Evolutionary conservation across 2,797 vertebrate species (phyloP).

Genomic region (Harpagifer antarcticus): DNA sequence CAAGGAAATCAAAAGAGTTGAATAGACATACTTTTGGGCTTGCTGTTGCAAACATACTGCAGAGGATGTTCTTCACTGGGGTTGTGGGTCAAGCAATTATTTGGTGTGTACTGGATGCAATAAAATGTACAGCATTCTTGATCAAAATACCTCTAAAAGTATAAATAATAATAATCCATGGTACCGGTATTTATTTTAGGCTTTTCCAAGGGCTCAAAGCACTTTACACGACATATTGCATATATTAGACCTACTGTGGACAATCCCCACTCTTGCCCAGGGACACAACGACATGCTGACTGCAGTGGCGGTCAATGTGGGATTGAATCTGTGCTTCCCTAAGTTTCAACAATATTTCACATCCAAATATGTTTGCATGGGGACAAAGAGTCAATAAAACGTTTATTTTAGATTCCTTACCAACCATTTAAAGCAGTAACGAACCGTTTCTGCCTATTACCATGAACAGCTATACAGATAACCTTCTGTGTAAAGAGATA

Average conservation of each 20-base stretch:
- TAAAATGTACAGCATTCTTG: background rate
- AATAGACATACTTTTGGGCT: background rate
- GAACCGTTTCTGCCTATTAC: slow-evolving; percentile 34
- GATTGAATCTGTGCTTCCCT: too few relatives aligned
- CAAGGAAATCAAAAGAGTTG: slow-evolving; percentile 24
- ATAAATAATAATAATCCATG: too few relatives aligned
- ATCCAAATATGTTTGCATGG: too few relatives aligned
- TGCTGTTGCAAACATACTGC: background rate
- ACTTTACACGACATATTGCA: too few relatives aligned
- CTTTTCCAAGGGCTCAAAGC: too few relatives aligned
- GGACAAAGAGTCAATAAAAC: slow-evolving; percentile 7
- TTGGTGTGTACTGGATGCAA: background rate
- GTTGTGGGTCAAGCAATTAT: slow-evolving; percentile 1
- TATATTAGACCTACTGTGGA: too few relatives aligned
- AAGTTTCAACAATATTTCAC: too few relatives aligned
- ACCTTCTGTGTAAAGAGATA: background rate
- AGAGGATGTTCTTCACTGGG: background rate
- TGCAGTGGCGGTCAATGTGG: too few relatives aligned
- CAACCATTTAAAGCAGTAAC: slow-evolving; percentile 12
- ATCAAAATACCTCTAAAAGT: slow-evolving; percentile 7
- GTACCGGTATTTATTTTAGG: too few relatives aligned
- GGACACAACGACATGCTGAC: too few relatives aligned
- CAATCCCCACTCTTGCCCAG: too few relatives aligned
- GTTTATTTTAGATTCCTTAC: background rate
- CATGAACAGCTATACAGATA: slow-evolving; percentile 10